Conservation (phyloP, 2,888 invertebrate species). For the Melanotus villosus region DNA sequence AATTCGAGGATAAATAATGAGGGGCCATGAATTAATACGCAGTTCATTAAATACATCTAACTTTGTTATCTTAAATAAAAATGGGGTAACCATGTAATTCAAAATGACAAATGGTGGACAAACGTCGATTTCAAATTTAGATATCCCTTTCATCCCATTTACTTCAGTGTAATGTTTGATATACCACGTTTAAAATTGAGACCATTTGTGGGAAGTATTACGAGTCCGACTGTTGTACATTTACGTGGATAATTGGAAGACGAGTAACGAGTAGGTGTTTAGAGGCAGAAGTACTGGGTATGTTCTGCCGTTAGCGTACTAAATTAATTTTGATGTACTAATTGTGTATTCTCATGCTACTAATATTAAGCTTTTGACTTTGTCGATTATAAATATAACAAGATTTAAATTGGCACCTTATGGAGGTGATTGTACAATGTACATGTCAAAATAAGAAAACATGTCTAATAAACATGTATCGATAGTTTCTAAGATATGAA, state of each 20-base stretch:
- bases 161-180: background rate
- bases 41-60: background rate
- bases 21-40: too few relatives aligned
- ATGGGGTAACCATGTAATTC: background rate
- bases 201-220: background rate
- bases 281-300: background rate
- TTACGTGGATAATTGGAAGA: background rate
- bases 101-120: constrained; percentile 1
- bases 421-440: too few relatives aligned
- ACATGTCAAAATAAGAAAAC: too few relatives aligned
- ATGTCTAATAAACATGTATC: too few relatives aligned
- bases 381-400: too few relatives aligned
- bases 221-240: background rate
- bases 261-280: background rate
- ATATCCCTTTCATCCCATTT: background rate
- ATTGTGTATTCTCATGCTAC: too few relatives aligned
- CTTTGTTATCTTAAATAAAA: background rate
- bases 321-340: too few relatives aligned
- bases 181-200: background rate
- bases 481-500: too few relatives aligned
- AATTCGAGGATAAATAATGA: too few relatives aligned
- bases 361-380: too few relatives aligned
- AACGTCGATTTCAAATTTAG: constrained; percentile 2
- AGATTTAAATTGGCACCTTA: too few relatives aligned
- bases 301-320: background rate